Evolutionary conservation across 2,888 invertebrate species (phyloP), one percentile per base, ranked within the genome.

Genomic region (Epicampocera succincta): DNA sequence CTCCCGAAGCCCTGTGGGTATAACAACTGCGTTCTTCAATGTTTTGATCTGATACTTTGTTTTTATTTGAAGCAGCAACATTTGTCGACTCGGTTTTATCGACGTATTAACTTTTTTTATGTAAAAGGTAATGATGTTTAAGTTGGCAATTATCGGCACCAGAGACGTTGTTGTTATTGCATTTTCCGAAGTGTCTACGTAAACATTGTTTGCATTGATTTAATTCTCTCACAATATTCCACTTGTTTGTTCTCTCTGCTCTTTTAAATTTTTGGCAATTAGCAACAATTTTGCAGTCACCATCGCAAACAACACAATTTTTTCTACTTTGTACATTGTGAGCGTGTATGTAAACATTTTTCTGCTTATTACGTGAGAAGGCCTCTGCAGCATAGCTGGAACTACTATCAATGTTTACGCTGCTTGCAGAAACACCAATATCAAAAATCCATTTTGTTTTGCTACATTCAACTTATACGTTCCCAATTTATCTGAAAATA

Each of bases 401-500:
- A n/a, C 33, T 52, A 13, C 21, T 54, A n/a, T n/a, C n/a, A n/a
- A n/a, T n/a, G n/a, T n/a, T n/a, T n/a, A n/a, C n/a, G n/a, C n/a
- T n/a, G n/a, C 19, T 13, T 33, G 44, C 54, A 19, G 69, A 60
- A 15, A 76, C 50, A 12, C 76, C 69, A n/a, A 66, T 50, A 25
- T 66, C 48, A 68, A 48, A 80, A n/a, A 73, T 46, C 73, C 68
- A 74, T 63, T 69, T 52, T 58, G 19, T 68, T 80, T 73, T 56
- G 15, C 2, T 17, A 68, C 15, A 0, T 65, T 56, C 17, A 79
- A 9, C 25, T 79, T 79, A 21, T 54, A 48, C 2, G 73, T 65
- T 12, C 72, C 76, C 76, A 76, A 52, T 46, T 68, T 4, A 76
- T 61, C 21, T 76, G 76, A n/a, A 65, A 79, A 73, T 52, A 66